phyloP scores from a whole-genome alignment of 2,113 vertebrate genomes.

The Dryoscopus gambensis region DNA sequence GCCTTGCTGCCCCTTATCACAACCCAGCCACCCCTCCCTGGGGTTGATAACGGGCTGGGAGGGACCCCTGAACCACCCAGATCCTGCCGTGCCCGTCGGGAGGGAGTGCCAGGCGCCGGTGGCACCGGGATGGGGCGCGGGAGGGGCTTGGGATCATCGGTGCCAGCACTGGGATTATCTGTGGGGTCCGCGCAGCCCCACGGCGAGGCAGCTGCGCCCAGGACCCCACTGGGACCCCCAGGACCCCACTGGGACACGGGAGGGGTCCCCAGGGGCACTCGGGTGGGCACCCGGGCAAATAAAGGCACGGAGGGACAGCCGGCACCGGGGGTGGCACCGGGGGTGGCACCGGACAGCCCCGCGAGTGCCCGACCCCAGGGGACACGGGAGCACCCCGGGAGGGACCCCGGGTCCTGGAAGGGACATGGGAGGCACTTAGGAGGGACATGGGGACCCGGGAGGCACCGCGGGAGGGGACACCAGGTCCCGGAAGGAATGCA shows the following conservation, averaged over 20 bases:
- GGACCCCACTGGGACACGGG: fast-evolving
- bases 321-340: background rate
- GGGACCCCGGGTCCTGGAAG: background rate
- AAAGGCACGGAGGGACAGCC: background rate
- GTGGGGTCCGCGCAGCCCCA: fast-evolving
- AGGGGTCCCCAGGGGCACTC: background rate
- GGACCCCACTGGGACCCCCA: background rate
- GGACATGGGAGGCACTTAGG: no score
- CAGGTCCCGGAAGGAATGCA: no score
- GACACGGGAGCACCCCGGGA: background rate
- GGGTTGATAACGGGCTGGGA: background rate
- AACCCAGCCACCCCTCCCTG: background rate
- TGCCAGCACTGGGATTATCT: fast-evolving
- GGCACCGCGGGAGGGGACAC: no score
- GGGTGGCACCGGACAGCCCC: background rate
- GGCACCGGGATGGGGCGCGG: background rate
- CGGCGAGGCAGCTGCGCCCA: fast-evolving
- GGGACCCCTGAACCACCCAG: background rate
- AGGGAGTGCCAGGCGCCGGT: background rate
- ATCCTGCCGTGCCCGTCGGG: fast-evolving
- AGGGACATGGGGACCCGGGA: no score
- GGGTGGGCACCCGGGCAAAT: no score
- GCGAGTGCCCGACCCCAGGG: fast-evolving
- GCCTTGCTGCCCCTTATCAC: background rate
- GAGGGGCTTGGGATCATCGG: fast-evolving